Base-by-base conservation (phyloP, 2,888 invertebrate species). In the Tigriopus californicus region DNA sequence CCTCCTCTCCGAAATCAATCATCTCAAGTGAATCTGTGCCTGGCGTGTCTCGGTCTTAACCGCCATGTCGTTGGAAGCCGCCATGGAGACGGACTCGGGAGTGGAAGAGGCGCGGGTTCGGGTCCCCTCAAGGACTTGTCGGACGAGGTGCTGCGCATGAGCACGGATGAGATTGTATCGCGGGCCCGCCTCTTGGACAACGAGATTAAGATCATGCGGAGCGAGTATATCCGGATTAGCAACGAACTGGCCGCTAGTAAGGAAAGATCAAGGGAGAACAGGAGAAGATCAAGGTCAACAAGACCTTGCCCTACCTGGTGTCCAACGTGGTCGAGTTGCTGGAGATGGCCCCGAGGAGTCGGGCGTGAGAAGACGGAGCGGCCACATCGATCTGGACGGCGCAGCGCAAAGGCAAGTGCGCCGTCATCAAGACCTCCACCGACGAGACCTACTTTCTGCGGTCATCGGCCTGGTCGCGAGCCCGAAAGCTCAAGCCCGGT, bases 151-250 rank as follows among this genome's bases (percentile, higher is more conserved):
- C 75, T 89, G 18, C 82, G 90, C 61, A 91, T 94, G 91, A 83
- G 89, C 53, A 89, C 87, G 60, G 94, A 95, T 72, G 95, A 95
- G 74, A 84, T 97, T 66, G 79, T 86, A 60, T 89, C 90, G 70
- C 82, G 98, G 63, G 88, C 92, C 18, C 80, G 97, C 65, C 77
- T 99, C n/a, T 76, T 99, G 67, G 98, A 99, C 75, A 97, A 94
- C 75, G 97, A 99, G 78, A 92, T 99, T 60, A 92, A 94, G 77
- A 98, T 99, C 63, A 98, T 98, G 97, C 90, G 91, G 70, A 92
- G 92, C 69, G 98, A 98, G 73, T 88, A 97, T 13, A 91, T 95
- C 85, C 79, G 97, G 65, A 95, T 97, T 66, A 86, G 87, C 46
- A 98, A 99, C 72, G 95, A 97, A 71, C 76, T 94, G 49, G 92